Evolutionary conservation across 2,797 vertebrate genomes (phyloP).

Genomic region (Lates japonicus): DNA sequence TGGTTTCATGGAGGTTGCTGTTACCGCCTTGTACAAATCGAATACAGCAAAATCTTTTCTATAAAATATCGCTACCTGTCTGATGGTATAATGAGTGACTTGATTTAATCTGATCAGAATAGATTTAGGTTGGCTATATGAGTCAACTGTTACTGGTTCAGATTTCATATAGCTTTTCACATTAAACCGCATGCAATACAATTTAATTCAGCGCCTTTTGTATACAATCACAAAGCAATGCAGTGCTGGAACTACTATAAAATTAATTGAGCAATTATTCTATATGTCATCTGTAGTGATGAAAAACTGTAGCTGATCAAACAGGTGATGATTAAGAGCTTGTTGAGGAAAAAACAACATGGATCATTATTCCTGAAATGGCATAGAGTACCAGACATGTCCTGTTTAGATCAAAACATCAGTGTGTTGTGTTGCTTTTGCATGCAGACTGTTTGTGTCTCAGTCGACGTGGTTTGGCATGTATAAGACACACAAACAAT

Average conservation of each 20-base stretch:
- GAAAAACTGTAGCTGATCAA: slow-evolving; percentile 28
- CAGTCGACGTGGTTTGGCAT: slow-evolving; percentile 46
- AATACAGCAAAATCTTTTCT: background rate
- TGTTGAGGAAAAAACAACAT: slow-evolving; percentile 33
- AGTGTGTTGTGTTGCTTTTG: slow-evolving; percentile 44
- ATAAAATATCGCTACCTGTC: background rate
- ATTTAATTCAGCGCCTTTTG: background rate
- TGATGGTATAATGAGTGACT: background rate
- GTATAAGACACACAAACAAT: slow-evolving; percentile 39
- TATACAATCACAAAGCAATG: slow-evolving; percentile 4
- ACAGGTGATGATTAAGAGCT: slow-evolving; percentile 24
- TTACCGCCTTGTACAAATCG: background rate
- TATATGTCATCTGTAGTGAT: slow-evolving; percentile 34
- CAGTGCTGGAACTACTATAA: background rate
- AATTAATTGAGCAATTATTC: slow-evolving; percentile 46
- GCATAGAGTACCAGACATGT: slow-evolving; percentile 38
- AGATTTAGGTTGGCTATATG: background rate
- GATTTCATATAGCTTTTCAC: slow-evolving; percentile 4
- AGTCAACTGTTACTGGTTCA: slow-evolving; percentile 1
- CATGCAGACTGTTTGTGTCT: slow-evolving; percentile 33
- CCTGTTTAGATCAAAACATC: slow-evolving; percentile 62
- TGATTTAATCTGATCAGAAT: background rate
- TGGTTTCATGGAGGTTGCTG: too few relatives aligned
- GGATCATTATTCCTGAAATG: slow-evolving; percentile 27
- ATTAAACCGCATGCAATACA: background rate